Conservation (phyloP, 2,113 vertebrate species). For the Scalopus aquaticus region DNA sequence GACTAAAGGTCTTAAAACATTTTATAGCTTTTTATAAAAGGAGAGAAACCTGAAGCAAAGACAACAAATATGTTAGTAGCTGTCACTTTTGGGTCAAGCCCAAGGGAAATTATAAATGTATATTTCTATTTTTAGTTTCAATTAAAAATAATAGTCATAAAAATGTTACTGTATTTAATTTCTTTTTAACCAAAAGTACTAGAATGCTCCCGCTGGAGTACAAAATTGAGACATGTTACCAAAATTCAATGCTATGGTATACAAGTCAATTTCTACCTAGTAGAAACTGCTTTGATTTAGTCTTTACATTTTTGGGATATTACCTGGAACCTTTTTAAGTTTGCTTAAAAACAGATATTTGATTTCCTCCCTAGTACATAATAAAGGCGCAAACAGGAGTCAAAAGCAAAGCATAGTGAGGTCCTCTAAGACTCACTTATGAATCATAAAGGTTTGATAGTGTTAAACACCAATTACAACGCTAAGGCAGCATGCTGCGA, state of each 20-base stretch:
- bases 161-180: not conserved
- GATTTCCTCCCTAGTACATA: slow-evolving; percentile 27
- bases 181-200: not conserved
- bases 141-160: not conserved
- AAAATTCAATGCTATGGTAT: not conserved
- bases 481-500: not conserved
- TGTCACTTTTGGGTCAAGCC: not conserved
- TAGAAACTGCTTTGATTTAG: slow-evolving; percentile 35
- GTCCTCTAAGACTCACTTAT: slow-evolving; percentile 57
- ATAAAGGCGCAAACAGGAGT: slow-evolving; percentile 39
- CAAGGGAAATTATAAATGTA: not conserved
- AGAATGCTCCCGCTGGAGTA: not conserved
- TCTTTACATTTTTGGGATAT: slow-evolving; percentile 50
- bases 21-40: not conserved
- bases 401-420: slow-evolving; percentile 17
- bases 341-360: slow-evolving; percentile 39
- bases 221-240: not conserved
- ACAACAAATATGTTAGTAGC: not conserved
- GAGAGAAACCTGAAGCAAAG: not conserved
- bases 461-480: slow-evolving; percentile 54
- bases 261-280: not conserved
- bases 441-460: slow-evolving; percentile 50
- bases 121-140: not conserved
- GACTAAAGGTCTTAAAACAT: not conserved
- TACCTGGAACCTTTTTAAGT: not conserved